phyloP scores from a whole-genome alignment of 2,113 vertebrate species.

The Phylloscopus trochilus region DNA sequence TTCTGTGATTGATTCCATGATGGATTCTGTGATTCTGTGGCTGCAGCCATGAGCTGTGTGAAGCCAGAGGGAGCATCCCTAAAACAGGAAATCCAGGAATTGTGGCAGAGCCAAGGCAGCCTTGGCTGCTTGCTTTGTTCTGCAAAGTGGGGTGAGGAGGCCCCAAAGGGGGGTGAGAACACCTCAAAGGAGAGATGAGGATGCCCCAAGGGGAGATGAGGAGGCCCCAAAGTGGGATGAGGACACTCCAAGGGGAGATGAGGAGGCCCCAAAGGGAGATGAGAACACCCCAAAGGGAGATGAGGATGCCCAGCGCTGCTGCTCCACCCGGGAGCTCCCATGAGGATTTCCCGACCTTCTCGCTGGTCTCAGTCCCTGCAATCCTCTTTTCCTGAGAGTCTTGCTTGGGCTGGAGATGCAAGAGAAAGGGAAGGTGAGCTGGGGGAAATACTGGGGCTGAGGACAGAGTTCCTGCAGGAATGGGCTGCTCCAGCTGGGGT shows the following conservation, averaged over 20 bases:
- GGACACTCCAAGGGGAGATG: not conserved
- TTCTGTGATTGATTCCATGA: not conserved
- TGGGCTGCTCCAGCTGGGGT: not conserved
- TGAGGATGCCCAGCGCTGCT: rapidly evolving
- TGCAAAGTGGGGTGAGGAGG: not conserved
- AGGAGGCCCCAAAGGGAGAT: rapidly evolving
- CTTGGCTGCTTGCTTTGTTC: not conserved
- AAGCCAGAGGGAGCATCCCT: not conserved
- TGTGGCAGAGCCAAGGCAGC: rapidly evolving
- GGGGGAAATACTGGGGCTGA: not conserved
- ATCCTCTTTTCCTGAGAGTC: not conserved
- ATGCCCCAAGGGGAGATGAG: rapidly evolving
- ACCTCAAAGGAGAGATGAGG: rapidly evolving
- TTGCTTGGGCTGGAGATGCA: not conserved
- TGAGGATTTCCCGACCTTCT: not conserved
- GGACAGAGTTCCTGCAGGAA: not conserved
- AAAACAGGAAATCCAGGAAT: not conserved
- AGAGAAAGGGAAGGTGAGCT: not conserved
- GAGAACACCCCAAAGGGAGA: rapidly evolving
- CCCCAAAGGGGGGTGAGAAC: not conserved
- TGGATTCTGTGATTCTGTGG: not conserved
- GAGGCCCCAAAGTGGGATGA: rapidly evolving
- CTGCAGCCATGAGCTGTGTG: not conserved
- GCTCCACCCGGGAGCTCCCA: not conserved
- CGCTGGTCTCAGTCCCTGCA: rapidly evolving